Evolutionary conservation across 1,140 invertebrate genomes (phyloP).

Genomic region (Trachymyrmex cornetzi): DNA sequence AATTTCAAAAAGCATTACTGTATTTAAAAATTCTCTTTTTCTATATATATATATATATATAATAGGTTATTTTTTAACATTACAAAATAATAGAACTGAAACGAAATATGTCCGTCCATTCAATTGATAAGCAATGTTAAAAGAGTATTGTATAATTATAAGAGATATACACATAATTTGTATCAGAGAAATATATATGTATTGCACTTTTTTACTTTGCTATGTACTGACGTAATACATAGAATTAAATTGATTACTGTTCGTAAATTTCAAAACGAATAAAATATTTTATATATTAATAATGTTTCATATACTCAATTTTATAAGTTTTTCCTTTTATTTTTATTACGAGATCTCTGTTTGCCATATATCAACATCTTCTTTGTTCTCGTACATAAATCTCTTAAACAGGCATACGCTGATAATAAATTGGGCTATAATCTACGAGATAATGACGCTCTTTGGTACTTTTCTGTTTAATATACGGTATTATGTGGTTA

Average conservation of each 20-base stretch:
- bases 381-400: slow-evolving; percentile 53
- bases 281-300: slow-evolving; percentile 23
- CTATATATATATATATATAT: slow-evolving; percentile 13
- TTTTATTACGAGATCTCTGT: slow-evolving; percentile 54
- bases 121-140: neutral
- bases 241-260: slow-evolving; percentile 11
- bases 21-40: neutral
- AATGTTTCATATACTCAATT: slow-evolving; percentile 28
- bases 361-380: slow-evolving; percentile 25
- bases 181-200: neutral
- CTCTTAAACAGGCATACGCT: slow-evolving; percentile 13
- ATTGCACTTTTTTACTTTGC: neutral
- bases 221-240: neutral
- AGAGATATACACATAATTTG: slow-evolving; percentile 2
- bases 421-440: slow-evolving; percentile 55
- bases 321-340: slow-evolving; percentile 42
- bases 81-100: slow-evolving; percentile 1
- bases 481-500: neutral
- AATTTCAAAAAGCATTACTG: too few species aligned
- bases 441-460: slow-evolving; percentile 41
- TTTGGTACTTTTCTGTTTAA: slow-evolving; percentile 64
- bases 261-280: neutral
- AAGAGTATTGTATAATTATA: slow-evolving; percentile 21
- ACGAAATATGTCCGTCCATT: slow-evolving; percentile 32
- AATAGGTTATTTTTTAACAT: neutral